Conservation (phyloP, 1,140 invertebrate species). For the Drosophila sucinea region DNA sequence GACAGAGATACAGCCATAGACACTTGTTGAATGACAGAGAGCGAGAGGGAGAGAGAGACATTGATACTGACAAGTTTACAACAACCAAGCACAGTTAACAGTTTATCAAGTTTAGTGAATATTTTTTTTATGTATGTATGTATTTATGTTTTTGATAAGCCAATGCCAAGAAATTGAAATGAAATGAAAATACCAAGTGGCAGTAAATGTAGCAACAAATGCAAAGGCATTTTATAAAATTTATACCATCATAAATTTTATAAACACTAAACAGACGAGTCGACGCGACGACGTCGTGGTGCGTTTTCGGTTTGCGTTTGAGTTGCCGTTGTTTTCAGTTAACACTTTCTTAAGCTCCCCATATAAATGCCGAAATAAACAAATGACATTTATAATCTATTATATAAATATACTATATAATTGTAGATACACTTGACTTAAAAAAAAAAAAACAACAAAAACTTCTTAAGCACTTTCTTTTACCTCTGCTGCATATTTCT, state of each 20-base stretch:
- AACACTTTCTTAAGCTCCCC: constrained; percentile 65
- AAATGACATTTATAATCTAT: constrained; percentile 32
- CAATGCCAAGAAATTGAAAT: constrained; percentile 55
- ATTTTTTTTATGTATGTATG: constrained; percentile 39
- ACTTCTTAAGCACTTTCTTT: constrained; percentile 36
- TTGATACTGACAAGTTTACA: constrained; percentile 43
- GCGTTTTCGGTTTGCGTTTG: constrained; percentile 26
- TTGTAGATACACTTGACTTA: constrained; percentile 27
- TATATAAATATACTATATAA: constrained; percentile 36
- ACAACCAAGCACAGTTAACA: constrained; percentile 25
- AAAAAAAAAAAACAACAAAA: not conserved
- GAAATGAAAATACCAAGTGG: constrained; percentile 37
- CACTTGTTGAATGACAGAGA: constrained; percentile 1
- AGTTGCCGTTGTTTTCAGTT: constrained; percentile 18
- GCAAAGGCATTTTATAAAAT: constrained; percentile 42
- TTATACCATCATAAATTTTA: constrained; percentile 73
- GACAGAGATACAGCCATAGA: not conserved
- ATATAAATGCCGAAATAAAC: constrained; percentile 64
- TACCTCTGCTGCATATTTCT: constrained; percentile 72
- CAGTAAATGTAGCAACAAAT: constrained; percentile 22
- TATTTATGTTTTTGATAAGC: constrained; percentile 67
- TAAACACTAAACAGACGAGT: constrained; percentile 41
- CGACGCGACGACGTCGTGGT: constrained; percentile 11
- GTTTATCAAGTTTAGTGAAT: constrained; percentile 54
- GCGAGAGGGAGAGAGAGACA: not conserved